A percentile compares a stretch with the other conserved stretches of the same genome.
These are phyloP conservation scores for Drosophila mercatorum DNA, from an alignment of 2,888 invertebrate species.

Conservation along the genomic window DNA sequence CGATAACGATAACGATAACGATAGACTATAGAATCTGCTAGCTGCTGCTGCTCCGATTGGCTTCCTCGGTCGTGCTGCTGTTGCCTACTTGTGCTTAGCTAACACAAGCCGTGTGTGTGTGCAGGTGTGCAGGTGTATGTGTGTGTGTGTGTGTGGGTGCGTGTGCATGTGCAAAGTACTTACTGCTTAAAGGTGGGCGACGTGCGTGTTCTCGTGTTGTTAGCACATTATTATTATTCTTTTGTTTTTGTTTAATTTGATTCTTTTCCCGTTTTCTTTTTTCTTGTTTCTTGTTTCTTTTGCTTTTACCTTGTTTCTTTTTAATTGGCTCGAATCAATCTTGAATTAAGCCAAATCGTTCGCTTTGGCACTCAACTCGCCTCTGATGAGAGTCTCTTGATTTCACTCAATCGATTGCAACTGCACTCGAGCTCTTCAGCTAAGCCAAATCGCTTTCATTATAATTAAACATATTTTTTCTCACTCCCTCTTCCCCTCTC, in stretches of 20 bases:
- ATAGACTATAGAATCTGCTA: no score
- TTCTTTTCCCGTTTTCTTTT: constrained; percentile 10
- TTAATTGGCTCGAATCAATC: constrained; percentile 50
- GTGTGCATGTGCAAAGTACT: constrained; percentile 57
- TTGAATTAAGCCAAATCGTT: constrained; percentile 37
- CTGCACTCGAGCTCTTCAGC: constrained; percentile 27
- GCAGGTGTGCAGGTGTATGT: neutral
- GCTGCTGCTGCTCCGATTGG: constrained; percentile 1
- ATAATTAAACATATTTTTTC: neutral
- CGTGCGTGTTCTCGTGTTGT: constrained; percentile 73
- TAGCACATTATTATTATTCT: constrained; percentile 59
- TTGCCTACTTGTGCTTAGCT: constrained; percentile 24
- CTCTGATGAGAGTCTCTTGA: constrained; percentile 24
- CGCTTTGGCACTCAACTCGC: constrained; percentile 30
- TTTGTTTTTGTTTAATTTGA: constrained; percentile 6
- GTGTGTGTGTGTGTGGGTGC: constrained; percentile 15
- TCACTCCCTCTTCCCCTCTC: neutral
- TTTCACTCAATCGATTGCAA: constrained; percentile 23
- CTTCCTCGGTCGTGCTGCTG: constrained; percentile 18
- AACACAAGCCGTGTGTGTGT: constrained; percentile 14
- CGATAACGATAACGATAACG: constrained; percentile 6
- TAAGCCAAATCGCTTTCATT: constrained; percentile 13
- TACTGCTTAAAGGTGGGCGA: constrained; percentile 61
- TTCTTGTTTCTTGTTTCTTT: constrained; percentile 3
- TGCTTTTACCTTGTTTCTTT: constrained; percentile 39